Percentiles rank a stretch among this genome's conserved stretches.
phyloP scores from a whole-genome alignment of 2,113 vertebrate genomes.

The Benitochromis conjunctus region DNA sequence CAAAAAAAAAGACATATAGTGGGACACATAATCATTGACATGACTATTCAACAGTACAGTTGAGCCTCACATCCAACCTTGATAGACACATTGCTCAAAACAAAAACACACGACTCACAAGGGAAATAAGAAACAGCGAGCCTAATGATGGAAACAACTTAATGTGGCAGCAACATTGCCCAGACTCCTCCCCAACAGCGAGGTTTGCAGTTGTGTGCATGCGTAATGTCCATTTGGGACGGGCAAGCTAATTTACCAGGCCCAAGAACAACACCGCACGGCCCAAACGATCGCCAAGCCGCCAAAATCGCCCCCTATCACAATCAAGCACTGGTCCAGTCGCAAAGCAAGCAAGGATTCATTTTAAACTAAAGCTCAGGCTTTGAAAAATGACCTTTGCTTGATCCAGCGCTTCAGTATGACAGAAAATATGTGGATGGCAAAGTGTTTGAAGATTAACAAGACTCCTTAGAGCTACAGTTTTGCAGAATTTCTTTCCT shows the following conservation, averaged over 20 bases:
- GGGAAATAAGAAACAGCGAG: slow-evolving; percentile 69
- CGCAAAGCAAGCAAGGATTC: slow-evolving; percentile 3
- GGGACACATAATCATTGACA: slow-evolving; percentile 53
- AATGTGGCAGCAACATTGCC: slow-evolving; percentile 61
- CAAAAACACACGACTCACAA: slow-evolving; percentile 61
- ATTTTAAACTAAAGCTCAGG: slow-evolving; percentile 24
- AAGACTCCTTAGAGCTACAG: background rate
- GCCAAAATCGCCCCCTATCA: slow-evolving; percentile 23
- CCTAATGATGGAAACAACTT: slow-evolving; percentile 69
- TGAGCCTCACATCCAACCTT: slow-evolving; percentile 53
- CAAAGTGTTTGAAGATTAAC: background rate
- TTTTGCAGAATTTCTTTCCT: background rate
- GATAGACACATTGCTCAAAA: slow-evolving; percentile 64
- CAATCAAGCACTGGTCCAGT: slow-evolving; percentile 30
- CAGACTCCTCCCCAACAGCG: slow-evolving; percentile 59
- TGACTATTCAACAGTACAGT: slow-evolving; percentile 44
- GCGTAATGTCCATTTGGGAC: slow-evolving; percentile 65
- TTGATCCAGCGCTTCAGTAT: background rate
- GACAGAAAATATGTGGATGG: slow-evolving; percentile 17
- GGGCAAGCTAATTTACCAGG: slow-evolving; percentile 52
- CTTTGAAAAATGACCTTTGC: slow-evolving; percentile 34
- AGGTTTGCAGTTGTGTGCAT: slow-evolving; percentile 42
- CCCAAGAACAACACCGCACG: slow-evolving; percentile 17
- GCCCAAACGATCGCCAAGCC: slow-evolving; percentile 55
- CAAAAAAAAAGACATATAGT: slow-evolving; percentile 29